Percentiles rank a stretch among this genome's conserved stretches.
These are phyloP conservation scores for Chymomyza fuscimana DNA, from an alignment of 2,888 invertebrate species.

Conservation along the genomic window DNA sequence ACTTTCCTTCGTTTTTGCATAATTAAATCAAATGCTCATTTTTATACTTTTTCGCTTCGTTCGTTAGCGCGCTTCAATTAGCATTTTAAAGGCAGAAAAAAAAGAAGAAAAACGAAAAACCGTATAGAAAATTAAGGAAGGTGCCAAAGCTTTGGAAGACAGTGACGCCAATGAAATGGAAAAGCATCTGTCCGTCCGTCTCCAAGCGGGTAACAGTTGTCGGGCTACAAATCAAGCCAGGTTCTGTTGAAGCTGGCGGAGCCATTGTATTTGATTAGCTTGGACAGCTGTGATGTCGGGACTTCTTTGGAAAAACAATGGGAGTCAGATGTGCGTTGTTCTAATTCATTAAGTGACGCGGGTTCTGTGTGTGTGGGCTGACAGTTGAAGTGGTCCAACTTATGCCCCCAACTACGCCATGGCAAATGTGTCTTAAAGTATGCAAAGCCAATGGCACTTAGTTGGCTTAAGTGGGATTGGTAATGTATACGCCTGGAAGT, in stretches of 20 bases:
- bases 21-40: conserved; percentile 55
- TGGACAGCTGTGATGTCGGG: conserved; percentile 36
- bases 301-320: conserved; percentile 30
- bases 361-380: conserved; percentile 28
- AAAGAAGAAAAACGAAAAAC: neutral
- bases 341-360: conserved; percentile 46
- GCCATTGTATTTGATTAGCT: conserved; percentile 58
- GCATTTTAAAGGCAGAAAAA: conserved; percentile 33
- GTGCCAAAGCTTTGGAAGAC: conserved; percentile 13
- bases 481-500: neutral
- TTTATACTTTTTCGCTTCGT: conserved; percentile 22
- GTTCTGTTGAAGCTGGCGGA: conserved; percentile 27
- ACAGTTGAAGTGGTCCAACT: neutral
- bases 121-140: conserved; percentile 26
- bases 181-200: neutral
- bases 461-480: conserved; percentile 12
- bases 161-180: conserved; percentile 16
- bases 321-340: conserved; percentile 16
- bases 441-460: conserved; percentile 24
- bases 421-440: conserved; percentile 27
- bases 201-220: neutral
- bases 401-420: neutral
- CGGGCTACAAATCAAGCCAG: neutral
- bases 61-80: conserved; percentile 40
- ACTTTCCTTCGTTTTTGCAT: conserved; percentile 29